A percentile compares a stretch with the other conserved stretches of the same genome.
These are phyloP conservation scores for Anas bahamensis DNA, from an alignment of 2,797 vertebrate genomes.

Conservation along the genomic window DNA sequence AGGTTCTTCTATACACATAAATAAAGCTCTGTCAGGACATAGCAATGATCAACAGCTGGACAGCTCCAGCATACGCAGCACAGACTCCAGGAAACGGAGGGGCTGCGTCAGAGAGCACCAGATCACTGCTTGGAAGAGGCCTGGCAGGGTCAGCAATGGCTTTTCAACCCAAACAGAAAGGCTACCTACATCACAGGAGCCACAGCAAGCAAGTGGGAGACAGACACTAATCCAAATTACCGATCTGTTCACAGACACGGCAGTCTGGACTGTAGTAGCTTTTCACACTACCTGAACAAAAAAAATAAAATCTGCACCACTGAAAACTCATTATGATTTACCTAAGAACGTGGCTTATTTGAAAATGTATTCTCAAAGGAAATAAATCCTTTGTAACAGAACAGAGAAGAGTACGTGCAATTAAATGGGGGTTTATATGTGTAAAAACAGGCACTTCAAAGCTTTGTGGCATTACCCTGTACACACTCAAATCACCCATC, in stretches of 20 bases:
- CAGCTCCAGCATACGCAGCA: not conserved
- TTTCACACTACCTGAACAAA: not conserved
- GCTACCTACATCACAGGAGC: not conserved
- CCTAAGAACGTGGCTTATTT: not conserved
- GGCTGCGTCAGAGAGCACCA: not conserved
- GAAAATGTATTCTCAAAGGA: not conserved
- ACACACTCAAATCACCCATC: not conserved
- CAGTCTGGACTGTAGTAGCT: not conserved
- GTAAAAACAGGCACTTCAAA: not conserved
- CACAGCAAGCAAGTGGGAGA: not conserved
- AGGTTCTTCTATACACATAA: not conserved
- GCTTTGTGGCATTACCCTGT: not conserved
- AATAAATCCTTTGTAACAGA: not conserved
- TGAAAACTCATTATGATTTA: not conserved
- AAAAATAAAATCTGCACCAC: not conserved
- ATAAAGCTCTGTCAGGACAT: not conserved
- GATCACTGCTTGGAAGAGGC: not conserved
- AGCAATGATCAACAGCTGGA: not conserved
- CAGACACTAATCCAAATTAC: not conserved
- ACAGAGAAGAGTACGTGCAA: not conserved
- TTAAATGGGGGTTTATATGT: not conserved
- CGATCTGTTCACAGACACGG: not conserved
- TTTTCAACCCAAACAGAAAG: not conserved
- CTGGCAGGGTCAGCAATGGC: not conserved
- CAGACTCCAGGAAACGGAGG: not conserved